These are phyloP conservation scores for Microtus montanus DNA, from an alignment of 2,113 vertebrate genomes.

Conservation along the genomic window DNA sequence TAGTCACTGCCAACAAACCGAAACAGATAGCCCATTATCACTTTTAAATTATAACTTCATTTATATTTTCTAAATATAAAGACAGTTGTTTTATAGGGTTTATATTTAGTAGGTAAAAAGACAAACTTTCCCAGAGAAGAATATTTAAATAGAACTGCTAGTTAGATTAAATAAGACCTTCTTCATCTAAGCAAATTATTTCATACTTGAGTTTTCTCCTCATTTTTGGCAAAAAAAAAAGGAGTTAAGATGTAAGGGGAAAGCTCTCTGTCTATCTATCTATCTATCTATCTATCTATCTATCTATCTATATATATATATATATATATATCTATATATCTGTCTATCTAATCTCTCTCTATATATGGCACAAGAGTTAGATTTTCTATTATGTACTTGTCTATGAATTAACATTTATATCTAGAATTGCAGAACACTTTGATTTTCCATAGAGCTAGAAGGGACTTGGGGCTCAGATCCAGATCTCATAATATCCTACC, in stretches of 20 bases:
- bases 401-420: neutral
- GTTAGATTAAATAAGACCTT: neutral
- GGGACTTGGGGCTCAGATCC: neutral
- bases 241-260: conserved; percentile 1
- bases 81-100: neutral
- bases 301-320: no score
- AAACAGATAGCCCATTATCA: neutral
- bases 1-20: conserved; percentile 90
- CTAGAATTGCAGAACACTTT: neutral
- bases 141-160: conserved; percentile 9
- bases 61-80: conserved; percentile 1
- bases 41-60: conserved; percentile 31
- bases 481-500: neutral
- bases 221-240: neutral
- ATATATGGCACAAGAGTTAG: neutral
- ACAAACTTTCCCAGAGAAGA: neutral
- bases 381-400: conserved; percentile 2
- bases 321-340: no score
- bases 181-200: conserved; percentile 25
- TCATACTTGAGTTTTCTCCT: neutral
- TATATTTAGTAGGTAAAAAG: conserved; percentile 29
- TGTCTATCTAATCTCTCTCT: no score
- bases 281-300: no score
- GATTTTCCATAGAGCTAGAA: neutral
- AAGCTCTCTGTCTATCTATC: neutral